These are phyloP conservation scores for Vollenhovia emeryi DNA, from an alignment of 1,140 invertebrate genomes.

Conservation along the genomic window DNA sequence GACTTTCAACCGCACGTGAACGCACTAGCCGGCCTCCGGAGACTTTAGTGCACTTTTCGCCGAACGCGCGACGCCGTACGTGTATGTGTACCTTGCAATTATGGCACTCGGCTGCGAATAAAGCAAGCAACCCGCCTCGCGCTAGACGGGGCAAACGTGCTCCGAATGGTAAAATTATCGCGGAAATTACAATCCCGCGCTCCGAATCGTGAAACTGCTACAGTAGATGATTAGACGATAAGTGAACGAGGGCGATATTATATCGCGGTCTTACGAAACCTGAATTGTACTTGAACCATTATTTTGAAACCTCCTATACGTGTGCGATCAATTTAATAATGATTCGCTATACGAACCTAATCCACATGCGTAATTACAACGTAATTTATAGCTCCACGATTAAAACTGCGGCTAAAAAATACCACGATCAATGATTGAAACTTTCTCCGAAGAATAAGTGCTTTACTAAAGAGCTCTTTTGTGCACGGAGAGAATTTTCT, in stretches of 20 bases:
- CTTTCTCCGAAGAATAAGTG: background rate
- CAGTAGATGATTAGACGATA: background rate
- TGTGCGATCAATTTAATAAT: background rate
- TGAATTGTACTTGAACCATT: background rate
- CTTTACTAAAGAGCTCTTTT: background rate
- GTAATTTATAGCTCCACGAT: background rate
- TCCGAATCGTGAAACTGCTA: background rate
- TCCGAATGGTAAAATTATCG: constrained; percentile 40
- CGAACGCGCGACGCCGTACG: background rate
- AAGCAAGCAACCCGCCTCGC: constrained; percentile 31
- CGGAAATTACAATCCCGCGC: constrained; percentile 28
- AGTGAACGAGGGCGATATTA: background rate
- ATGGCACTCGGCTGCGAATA: constrained; percentile 41
- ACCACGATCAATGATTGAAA: background rate
- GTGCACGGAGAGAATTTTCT: too few relatives aligned
- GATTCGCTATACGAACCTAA: background rate
- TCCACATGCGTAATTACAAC: background rate
- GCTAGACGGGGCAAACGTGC: constrained; percentile 48
- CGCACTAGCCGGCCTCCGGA: constrained; percentile 6
- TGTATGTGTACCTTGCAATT: constrained; percentile 30
- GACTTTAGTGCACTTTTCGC: constrained; percentile 24
- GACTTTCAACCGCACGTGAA: constrained; percentile 29
- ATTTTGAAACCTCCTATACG: constrained; percentile 12
- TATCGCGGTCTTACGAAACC: background rate
- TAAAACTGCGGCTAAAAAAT: background rate